A percentile compares a stretch with the other conserved stretches of the same genome.
Conservation (phyloP, 2,888 invertebrate genomes). For the Isoperla grammatica region DNA sequence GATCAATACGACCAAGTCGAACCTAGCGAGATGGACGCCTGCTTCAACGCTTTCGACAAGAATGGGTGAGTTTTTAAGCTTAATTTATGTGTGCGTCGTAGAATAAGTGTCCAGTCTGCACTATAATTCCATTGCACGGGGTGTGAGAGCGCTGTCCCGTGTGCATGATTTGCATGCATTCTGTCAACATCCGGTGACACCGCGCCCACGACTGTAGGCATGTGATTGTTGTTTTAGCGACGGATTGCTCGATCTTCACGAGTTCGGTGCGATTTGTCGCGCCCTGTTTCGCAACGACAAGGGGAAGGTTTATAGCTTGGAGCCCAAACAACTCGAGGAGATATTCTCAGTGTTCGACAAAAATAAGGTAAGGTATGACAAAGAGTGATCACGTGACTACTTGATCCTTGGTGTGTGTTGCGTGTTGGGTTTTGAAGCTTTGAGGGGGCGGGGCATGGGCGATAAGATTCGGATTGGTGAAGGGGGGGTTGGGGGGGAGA, state of each 20-base stretch:
- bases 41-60: slow-evolving; percentile 85
- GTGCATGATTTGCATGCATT: background rate
- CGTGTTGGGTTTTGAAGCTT: too few relatives aligned
- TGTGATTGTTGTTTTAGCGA: slow-evolving; percentile 56
- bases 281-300: slow-evolving; percentile 81
- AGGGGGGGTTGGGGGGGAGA: too few relatives aligned
- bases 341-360: slow-evolving; percentile 78
- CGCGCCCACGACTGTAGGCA: background rate
- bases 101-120: background rate
- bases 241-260: slow-evolving; percentile 66
- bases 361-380: slow-evolving; percentile 53
- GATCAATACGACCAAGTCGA: slow-evolving; percentile 20
- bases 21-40: slow-evolving; percentile 72
- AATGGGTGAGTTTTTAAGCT: slow-evolving; percentile 61
- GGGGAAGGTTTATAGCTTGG: slow-evolving; percentile 74
- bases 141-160: too few relatives aligned
- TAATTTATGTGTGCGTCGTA: background rate
- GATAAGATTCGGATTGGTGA: too few relatives aligned
- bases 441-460: too few relatives aligned
- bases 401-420: background rate
- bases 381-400: too few relatives aligned
- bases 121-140: background rate
- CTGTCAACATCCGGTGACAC: slow-evolving; percentile 1
- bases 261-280: slow-evolving; percentile 76
- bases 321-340: slow-evolving; percentile 63